phyloP scores from a whole-genome alignment of 64 coral and sea anemone species.

The Montipora sp. region DNA sequence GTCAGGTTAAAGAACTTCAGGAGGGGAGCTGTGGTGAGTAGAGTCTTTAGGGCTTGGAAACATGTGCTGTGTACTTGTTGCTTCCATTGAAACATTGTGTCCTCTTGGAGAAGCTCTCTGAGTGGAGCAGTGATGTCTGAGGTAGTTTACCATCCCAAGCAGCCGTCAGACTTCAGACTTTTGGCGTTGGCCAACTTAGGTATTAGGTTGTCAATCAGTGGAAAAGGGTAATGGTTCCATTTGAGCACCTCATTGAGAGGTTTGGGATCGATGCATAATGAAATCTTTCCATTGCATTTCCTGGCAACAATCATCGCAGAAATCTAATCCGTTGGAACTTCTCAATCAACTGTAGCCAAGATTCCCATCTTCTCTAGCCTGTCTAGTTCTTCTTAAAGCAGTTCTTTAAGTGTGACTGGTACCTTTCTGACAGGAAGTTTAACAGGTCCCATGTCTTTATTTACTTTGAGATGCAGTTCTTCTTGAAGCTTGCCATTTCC shows the following conservation, averaged over 20 bases:
- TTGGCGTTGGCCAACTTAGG: not conserved
- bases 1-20: too few species aligned
- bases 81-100: too few species aligned
- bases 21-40: too few species aligned
- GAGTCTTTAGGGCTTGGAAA: too few species aligned
- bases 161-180: too few species aligned
- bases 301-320: not conserved
- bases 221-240: constrained; percentile 21
- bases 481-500: constrained; percentile 37
- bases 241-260: constrained; percentile 16
- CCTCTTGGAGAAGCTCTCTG: too few species aligned
- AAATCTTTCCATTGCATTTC: constrained; percentile 4
- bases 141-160: too few species aligned
- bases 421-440: too few species aligned
- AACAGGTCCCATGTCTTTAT: too few species aligned
- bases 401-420: too few species aligned
- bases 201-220: not conserved
- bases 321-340: constrained; percentile 28
- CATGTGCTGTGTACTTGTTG: too few species aligned
- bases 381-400: constrained; percentile 13
- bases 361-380: constrained; percentile 12
- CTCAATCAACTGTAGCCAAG: constrained; percentile 15
- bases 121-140: too few species aligned
- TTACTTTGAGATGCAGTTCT: not conserved
- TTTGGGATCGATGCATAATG: constrained; percentile 21